Conservation (phyloP, 2,888 invertebrate species). For the Nomada lathburiana region DNA sequence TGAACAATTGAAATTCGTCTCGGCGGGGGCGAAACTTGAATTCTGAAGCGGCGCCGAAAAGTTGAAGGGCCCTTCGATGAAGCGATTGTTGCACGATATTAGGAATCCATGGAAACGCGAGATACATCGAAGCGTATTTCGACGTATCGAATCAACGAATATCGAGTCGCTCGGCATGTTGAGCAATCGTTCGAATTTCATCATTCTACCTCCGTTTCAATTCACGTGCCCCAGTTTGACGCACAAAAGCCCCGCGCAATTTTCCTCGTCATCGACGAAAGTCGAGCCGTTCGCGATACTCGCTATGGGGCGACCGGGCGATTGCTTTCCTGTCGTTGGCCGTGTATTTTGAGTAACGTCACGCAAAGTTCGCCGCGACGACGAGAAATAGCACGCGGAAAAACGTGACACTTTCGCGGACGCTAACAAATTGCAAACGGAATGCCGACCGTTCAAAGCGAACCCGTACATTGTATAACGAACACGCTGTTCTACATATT, state of each 20-base stretch:
- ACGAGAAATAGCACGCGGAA: constrained; percentile 32
- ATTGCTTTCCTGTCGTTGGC: constrained; percentile 6
- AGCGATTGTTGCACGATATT: too few species aligned
- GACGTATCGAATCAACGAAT: too few species aligned
- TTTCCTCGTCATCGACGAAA: neutral
- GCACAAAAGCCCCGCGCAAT: too few species aligned
- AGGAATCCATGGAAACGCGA: too few species aligned
- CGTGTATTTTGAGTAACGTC: constrained; percentile 46
- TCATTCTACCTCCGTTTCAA: too few species aligned
- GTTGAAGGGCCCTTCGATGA: too few species aligned
- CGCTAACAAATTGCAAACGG: constrained; percentile 55
- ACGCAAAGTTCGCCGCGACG: constrained; percentile 44
- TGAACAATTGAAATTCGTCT: constrained; percentile 28
- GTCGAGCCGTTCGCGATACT: neutral
- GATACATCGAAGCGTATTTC: too few species aligned
- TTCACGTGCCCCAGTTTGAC: too few species aligned
- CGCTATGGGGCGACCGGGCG: constrained; percentile 17
- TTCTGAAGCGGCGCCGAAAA: too few species aligned
- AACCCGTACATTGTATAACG: constrained; percentile 45
- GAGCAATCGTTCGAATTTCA: too few species aligned
- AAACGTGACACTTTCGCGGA: constrained; percentile 44
- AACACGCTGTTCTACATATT: constrained; percentile 50
- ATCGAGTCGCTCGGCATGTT: too few species aligned
- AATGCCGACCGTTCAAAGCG: constrained; percentile 22
- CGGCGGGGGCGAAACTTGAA: too few species aligned